Conservation (phyloP, 30 jellyfish, hydroid and myxozoan species). For the Aurelia coerulea region DNA sequence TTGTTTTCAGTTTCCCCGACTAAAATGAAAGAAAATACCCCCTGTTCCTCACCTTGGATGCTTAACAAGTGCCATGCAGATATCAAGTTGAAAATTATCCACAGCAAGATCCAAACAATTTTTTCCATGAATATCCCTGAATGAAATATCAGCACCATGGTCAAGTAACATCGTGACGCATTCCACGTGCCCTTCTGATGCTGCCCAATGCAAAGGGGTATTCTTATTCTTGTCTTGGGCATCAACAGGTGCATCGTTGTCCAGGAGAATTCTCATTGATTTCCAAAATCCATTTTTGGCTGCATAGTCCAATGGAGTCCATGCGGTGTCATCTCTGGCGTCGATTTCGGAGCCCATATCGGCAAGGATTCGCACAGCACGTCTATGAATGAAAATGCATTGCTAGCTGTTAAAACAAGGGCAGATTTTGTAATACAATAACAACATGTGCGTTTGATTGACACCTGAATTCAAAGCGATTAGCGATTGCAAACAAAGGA, state of each 20-base stretch:
- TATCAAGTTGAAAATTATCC: conserved; percentile 79
- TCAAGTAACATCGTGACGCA: conserved; percentile 79
- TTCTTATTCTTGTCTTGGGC: conserved; percentile 82
- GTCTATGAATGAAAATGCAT: no score
- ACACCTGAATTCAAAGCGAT: no score
- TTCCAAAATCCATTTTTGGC: conserved; percentile 85
- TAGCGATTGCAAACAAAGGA: no score
- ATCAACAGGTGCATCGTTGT: conserved; percentile 96
- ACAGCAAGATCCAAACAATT: conserved; percentile 95
- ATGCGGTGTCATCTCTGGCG: conserved; percentile 90
- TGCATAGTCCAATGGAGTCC: conserved; percentile 99
- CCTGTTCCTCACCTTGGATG: conserved; percentile 75
- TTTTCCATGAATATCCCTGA: conserved; percentile 67
- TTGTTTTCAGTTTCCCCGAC: no score
- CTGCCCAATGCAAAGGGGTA: conserved; percentile 96
- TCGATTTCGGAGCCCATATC: conserved; percentile 96
- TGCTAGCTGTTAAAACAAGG: no score
- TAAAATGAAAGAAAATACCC: no score
- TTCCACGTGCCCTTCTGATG: conserved; percentile 90
- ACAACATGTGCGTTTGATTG: no score
- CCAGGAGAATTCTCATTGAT: conserved; percentile 71
- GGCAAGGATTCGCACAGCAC: conserved; percentile 33
- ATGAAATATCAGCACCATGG: conserved; percentile 83
- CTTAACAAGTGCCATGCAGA: conserved; percentile 90
- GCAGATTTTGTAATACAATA: no score